These are phyloP conservation scores for Aethina tumida DNA, from an alignment of 1,140 invertebrate genomes.

Conservation along the genomic window DNA sequence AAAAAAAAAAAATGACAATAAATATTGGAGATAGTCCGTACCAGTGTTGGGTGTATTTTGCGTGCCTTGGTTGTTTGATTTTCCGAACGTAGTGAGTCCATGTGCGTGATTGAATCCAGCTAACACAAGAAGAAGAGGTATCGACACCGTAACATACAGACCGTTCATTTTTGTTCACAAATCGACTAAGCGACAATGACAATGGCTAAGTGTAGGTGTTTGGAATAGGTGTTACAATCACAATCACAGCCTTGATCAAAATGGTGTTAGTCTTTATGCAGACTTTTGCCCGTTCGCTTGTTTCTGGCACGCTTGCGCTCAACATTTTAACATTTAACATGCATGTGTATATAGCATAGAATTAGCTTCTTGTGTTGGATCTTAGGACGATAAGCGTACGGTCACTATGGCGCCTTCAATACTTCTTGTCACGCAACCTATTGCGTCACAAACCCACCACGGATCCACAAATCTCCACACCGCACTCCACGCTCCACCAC, in stretches of 20 bases:
- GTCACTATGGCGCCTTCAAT: constrained; percentile 26
- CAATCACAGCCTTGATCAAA: constrained; percentile 24
- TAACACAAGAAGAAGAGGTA: constrained; percentile 30
- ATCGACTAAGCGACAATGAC: constrained; percentile 6
- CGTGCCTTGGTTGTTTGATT: constrained; percentile 22
- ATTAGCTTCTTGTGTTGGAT: constrained; percentile 28
- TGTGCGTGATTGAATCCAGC: constrained; percentile 36
- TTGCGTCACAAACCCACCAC: constrained; percentile 24
- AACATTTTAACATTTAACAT: constrained; percentile 14
- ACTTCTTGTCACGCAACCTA: constrained; percentile 24
- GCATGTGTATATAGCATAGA: constrained; percentile 26
- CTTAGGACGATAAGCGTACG: constrained; percentile 26
- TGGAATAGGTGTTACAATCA: constrained; percentile 15
- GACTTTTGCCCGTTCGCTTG: too few species aligned
- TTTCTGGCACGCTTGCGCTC: constrained; percentile 26
- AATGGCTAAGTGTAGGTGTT: too few species aligned
- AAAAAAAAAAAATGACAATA: constrained; percentile 7
- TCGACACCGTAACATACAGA: constrained; percentile 34
- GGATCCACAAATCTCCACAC: constrained; percentile 12
- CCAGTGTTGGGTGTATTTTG: constrained; percentile 15
- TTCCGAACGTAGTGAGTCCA: constrained; percentile 34
- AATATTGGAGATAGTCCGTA: constrained; percentile 14
- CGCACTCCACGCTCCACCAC: too few species aligned
- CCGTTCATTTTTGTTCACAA: constrained; percentile 29
- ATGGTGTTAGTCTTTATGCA: constrained; percentile 17